Evolutionary conservation across 2,888 invertebrate genomes (phyloP), one percentile per base, ranked within the genome.

Genomic region (Drosophila siamana): DNA sequence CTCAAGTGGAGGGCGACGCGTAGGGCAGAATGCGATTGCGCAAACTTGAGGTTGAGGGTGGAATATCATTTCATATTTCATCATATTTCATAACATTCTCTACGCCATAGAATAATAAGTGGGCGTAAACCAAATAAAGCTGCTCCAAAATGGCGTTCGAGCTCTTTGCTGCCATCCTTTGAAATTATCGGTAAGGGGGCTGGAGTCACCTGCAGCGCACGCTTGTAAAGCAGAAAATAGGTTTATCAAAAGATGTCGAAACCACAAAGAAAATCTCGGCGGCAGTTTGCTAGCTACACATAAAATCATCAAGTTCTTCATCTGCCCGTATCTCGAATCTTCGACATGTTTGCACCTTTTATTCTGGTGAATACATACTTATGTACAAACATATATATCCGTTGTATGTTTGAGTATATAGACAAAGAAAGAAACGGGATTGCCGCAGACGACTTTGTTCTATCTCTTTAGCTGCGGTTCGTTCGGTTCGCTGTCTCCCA

Each of bases 261-360:
- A 85, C 88, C 88, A 83, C 90, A 88, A 86, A 85, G 88, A 88
- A 88, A 89, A 90, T 90, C 90, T 85, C 90, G 68, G 74, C 87
- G 74, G 72, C 68, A 78, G 77, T 74, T 83, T 78, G 71, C 57
- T 28, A 69, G 33, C 59, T 51, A 77, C 71, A 83, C 74, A 81
- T 81, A 65, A 81, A 86, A 88, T 82, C 82, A 79, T 79, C 66
- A 59, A 73, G 71, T 78, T 68, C 68, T 69, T 59, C 64, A 36
- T 54, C 48, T 62, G 59, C 84, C 88, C 85, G 80, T 79, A 88
- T 80, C 80, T 76, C 48, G 43, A 48, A 44, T 51, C 66, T 65
- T 51, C 65, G 43, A 13, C 44, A 36, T 73, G 78, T 86, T 86
- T 88, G 86, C 80, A 87, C 73, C 76, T 70, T 60, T 71, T 46